Base-by-base conservation (phyloP, 2,888 invertebrate species). In the Linnaemya tessellans region DNA sequence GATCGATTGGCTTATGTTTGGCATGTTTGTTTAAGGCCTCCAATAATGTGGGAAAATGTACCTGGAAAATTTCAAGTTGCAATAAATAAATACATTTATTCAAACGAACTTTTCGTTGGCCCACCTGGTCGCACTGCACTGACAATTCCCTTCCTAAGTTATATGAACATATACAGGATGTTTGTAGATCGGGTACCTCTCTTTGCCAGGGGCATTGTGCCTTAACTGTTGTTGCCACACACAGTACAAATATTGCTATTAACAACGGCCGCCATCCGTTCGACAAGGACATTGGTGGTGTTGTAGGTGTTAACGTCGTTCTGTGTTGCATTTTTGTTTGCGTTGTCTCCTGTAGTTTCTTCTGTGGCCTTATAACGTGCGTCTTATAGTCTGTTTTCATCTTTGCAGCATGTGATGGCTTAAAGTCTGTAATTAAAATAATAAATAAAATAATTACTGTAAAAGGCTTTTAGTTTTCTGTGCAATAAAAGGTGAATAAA, bases 201-300 rank as follows among this genome's bases (percentile, higher is more conserved):
- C 94, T 94, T 89, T 96, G 96, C 97, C 97, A 97, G 0, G 98
- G 97, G 92, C 98, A 98, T 90, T 96, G 96, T 25, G 95, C 95
- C 68, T 58, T 64, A 30, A 87, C 84, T 68, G 87, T 64, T 54
- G 25, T 54, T 18, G 78, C 79, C 71, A 87, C 64, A 74, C 43
- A 38, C 51, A 64, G 67, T 54, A 73, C 41, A 38, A 84, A 60
- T 25, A 86, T 49, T 68, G 80, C 64, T 75, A 86, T 64, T 70
- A 82, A 87, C 85, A 86, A 85, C 70, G 65, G 38, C 22, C 67
- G 65, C 79, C 65, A 70, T 43, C 64, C 71, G 4, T 65, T 70
- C 56, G 79, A 43, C 65, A 67, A 73, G 71, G 73, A 67, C 60
- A 64, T 18, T 30, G 71, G 62, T 35, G 35, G 30, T 22, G 20